Conservation (phyloP, 2,113 vertebrate genomes). For the Illadopsis cleaveri region DNA sequence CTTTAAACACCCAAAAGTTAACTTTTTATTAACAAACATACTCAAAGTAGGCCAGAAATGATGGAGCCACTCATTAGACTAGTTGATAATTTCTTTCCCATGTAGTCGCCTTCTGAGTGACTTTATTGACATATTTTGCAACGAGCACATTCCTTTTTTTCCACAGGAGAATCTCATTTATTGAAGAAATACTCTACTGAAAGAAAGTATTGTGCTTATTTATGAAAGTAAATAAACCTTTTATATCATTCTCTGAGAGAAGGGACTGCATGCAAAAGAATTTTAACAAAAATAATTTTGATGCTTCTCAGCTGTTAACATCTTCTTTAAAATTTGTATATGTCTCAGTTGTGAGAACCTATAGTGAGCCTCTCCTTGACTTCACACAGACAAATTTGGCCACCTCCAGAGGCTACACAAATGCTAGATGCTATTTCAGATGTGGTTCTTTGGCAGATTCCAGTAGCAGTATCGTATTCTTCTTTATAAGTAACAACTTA, state of each 20-base stretch:
- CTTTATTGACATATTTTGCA: not conserved
- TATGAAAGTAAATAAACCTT: not conserved
- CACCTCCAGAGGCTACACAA: not conserved
- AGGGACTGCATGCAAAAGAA: not conserved
- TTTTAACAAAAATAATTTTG: not conserved
- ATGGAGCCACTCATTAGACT: not conserved
- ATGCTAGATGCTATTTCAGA: not conserved
- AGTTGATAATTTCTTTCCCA: not conserved
- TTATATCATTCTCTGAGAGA: not conserved
- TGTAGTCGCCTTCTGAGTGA: not conserved
- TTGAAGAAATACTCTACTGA: not conserved
- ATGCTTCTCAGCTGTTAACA: not conserved
- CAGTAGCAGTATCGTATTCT: not conserved
- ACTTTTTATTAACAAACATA: not conserved
- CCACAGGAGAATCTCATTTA: not conserved
- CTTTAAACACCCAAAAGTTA: not conserved
- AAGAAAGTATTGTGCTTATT: not conserved
- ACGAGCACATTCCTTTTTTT: not conserved
- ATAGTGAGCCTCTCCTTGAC: not conserved
- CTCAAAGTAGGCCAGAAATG: not conserved
- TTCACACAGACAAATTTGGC: not conserved
- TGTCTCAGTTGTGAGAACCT: not conserved
- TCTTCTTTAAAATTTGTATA: not conserved
- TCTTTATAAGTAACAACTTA: not conserved
- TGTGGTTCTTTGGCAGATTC: not conserved